Percentiles rank a stretch among this genome's conserved stretches.
Conservation (phyloP, 2,113 vertebrate genomes). For the Junco hyemalis region DNA sequence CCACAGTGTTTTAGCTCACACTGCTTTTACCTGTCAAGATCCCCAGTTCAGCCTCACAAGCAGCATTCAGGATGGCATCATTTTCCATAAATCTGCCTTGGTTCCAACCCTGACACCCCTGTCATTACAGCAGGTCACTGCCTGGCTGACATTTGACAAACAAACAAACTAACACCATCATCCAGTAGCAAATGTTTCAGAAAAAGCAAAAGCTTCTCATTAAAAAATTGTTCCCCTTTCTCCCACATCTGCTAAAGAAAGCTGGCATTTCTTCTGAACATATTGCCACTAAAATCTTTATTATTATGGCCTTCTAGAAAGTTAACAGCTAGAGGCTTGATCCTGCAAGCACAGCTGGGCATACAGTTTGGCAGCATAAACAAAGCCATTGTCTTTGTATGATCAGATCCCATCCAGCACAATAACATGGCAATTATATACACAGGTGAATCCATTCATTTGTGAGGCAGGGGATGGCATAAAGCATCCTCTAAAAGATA, state of each 20-base stretch:
- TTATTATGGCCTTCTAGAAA: slow-evolving; percentile 30
- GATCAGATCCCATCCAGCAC: slow-evolving; percentile 23
- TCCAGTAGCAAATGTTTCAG: background rate
- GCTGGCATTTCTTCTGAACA: background rate
- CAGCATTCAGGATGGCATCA: background rate
- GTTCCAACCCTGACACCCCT: background rate
- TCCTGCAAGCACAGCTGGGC: slow-evolving; percentile 41
- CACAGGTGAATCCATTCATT: slow-evolving; percentile 33
- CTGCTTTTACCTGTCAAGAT: background rate
- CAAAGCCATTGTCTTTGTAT: slow-evolving; percentile 34
- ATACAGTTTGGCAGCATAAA: slow-evolving; percentile 34
- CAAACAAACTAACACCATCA: background rate
- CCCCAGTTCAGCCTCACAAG: background rate
- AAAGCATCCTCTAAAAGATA: slow-evolving; percentile 28
- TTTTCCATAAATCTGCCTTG: background rate
- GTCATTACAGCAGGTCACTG: background rate
- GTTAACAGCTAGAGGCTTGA: slow-evolving; percentile 13
- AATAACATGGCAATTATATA: slow-evolving; percentile 14
- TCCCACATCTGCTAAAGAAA: slow-evolving; percentile 21
- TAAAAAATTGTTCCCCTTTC: background rate
- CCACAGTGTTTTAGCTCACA: background rate
- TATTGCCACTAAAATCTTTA: slow-evolving; percentile 47
- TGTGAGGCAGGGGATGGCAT: slow-evolving; percentile 1
- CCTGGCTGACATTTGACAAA: background rate
- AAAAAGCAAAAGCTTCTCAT: background rate